Evolutionary conservation across 2,797 vertebrate genomes (phyloP).

Genomic region (Poecilia velifera): DNA sequence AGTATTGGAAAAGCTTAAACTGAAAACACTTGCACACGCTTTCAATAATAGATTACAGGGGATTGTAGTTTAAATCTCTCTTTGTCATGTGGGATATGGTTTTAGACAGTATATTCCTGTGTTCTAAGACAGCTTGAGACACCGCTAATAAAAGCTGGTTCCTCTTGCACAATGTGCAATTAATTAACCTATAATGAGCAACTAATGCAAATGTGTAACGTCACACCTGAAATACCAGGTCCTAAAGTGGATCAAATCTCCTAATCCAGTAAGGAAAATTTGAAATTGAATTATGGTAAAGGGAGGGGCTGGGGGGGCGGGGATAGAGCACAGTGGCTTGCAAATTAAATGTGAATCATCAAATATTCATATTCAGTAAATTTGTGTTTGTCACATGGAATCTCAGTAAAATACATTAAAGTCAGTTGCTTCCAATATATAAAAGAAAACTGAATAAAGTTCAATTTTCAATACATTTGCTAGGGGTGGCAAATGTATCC

Average conservation of each 20-base stretch:
- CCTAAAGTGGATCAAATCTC: slow-evolving; percentile 3
- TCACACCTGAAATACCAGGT: slow-evolving; percentile 5
- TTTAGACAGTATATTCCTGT: slow-evolving; percentile 47
- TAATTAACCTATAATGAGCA: slow-evolving; percentile 27
- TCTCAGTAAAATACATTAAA: background rate
- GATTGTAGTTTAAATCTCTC: slow-evolving; percentile 73
- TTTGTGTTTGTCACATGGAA: background rate
- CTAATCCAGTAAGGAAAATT: background rate
- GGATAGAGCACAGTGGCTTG: background rate
- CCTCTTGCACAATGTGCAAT: slow-evolving; percentile 13
- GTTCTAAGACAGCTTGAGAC: slow-evolving; percentile 45
- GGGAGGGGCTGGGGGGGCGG: too few relatives aligned
- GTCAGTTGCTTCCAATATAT: background rate
- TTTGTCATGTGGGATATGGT: slow-evolving; percentile 62
- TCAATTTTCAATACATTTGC: background rate
- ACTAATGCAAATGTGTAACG: slow-evolving; percentile 9
- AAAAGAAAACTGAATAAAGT: background rate
- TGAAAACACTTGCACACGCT: slow-evolving; percentile 77
- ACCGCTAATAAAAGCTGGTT: slow-evolving; percentile 33
- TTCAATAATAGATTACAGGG: slow-evolving; percentile 78
- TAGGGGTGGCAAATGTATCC: background rate
- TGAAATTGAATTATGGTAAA: background rate
- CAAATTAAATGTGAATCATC: background rate
- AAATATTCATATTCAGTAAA: background rate
- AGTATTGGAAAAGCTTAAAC: slow-evolving; percentile 74